These are phyloP conservation scores for Cryptotermes secundus DNA, from an alignment of 1,140 invertebrate species.

Conservation along the genomic window DNA sequence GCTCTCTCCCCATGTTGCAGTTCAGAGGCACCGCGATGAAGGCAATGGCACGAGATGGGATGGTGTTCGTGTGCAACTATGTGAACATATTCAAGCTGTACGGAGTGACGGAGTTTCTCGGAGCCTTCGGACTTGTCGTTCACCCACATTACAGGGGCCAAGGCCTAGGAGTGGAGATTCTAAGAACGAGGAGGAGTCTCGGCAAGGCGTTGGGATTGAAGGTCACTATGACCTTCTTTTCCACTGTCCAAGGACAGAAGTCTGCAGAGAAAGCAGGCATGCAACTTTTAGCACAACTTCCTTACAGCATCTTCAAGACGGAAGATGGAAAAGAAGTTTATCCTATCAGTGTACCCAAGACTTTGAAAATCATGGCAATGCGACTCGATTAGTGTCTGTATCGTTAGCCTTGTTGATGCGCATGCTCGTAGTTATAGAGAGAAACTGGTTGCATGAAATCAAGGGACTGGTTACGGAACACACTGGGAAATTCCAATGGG, in stretches of 20 bases:
- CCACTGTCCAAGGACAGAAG: background rate
- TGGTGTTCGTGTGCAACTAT: background rate
- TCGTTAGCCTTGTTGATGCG: too few species aligned
- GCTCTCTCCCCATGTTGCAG: background rate
- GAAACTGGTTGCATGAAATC: too few species aligned
- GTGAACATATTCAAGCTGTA: slow-evolving; percentile 41
- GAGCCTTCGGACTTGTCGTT: slow-evolving; percentile 44
- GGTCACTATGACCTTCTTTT: slow-evolving; percentile 23
- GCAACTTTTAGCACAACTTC: background rate
- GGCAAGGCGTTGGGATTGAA: slow-evolving; percentile 3
- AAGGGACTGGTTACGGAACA: too few species aligned
- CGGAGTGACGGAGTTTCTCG: slow-evolving; percentile 42
- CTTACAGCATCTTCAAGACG: background rate
- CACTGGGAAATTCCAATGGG: too few species aligned
- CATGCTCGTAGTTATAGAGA: too few species aligned
- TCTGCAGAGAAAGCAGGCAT: slow-evolving; percentile 17
- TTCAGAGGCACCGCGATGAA: background rate
- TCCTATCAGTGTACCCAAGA: background rate
- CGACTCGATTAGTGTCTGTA: too few species aligned
- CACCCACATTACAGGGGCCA: slow-evolving; percentile 44
- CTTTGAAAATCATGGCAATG: background rate
- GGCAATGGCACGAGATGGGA: background rate
- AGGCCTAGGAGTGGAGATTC: slow-evolving; percentile 40
- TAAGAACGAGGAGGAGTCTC: background rate
- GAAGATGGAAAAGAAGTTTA: slow-evolving; percentile 18